Evolutionary conservation across 2,113 vertebrate genomes (phyloP).

Genomic region (Propithecus coquereli): DNA sequence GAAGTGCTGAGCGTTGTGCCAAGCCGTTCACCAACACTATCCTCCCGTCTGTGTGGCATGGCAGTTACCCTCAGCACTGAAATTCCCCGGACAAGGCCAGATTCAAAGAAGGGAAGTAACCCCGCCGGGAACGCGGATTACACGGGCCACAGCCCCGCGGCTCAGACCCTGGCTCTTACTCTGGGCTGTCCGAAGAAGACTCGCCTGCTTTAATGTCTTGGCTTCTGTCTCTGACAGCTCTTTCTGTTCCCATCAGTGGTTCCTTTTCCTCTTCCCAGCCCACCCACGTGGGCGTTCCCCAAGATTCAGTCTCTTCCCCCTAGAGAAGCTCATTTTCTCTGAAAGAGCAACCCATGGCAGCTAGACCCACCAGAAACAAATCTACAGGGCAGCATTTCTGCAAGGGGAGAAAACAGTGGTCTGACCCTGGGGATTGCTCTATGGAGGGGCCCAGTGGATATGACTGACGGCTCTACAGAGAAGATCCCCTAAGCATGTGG

Average conservation of each 20-base stretch:
- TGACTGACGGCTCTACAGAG: background rate
- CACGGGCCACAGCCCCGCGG: background rate
- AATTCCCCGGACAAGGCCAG: background rate
- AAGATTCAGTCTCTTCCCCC: background rate
- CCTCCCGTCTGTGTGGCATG: background rate
- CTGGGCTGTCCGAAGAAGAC: too few species aligned
- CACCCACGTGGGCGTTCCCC: background rate
- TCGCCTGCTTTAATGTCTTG: background rate
- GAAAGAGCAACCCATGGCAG: background rate
- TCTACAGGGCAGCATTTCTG: background rate
- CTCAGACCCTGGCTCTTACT: background rate
- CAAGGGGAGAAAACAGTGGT: background rate
- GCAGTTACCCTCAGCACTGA: background rate
- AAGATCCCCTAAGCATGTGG: background rate
- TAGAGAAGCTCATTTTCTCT: background rate
- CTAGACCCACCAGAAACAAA: background rate
- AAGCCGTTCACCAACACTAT: background rate
- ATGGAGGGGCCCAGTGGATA: background rate
- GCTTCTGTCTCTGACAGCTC: background rate
- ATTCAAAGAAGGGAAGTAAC: background rate
- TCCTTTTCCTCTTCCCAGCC: background rate
- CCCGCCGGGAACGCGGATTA: background rate
- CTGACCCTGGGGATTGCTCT: background rate
- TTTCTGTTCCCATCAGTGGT: background rate
- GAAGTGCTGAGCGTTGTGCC: background rate